Conservation (phyloP, 2,113 vertebrate genomes). For the Heloderma charlesbogerti region DNA sequence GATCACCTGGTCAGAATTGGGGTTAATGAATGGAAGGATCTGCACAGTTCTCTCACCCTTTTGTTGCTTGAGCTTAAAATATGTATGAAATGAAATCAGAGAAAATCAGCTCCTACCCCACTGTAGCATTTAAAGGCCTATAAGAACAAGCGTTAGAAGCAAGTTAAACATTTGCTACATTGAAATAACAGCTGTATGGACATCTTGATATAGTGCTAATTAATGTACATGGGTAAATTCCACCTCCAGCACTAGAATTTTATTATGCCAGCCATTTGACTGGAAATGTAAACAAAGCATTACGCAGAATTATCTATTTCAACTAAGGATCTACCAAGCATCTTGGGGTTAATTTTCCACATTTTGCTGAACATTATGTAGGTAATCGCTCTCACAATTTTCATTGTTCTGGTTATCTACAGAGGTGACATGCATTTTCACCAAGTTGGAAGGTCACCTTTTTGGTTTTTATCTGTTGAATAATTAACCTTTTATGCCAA, state of each 20-base stretch:
- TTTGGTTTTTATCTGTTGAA: constrained; percentile 52
- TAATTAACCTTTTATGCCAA: constrained; percentile 64
- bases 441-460: constrained; percentile 67
- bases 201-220: background rate
- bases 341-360: constrained; percentile 44
- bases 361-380: background rate
- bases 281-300: constrained; percentile 33
- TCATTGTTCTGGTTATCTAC: constrained; percentile 29
- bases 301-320: constrained; percentile 14
- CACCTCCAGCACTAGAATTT: background rate
- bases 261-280: background rate
- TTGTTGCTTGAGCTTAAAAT: background rate
- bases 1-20: background rate
- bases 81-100: background rate
- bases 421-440: constrained; percentile 56
- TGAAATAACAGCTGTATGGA: background rate
- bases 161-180: background rate
- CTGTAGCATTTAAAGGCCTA: background rate
- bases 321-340: constrained; percentile 23
- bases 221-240: background rate
- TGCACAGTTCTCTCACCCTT: background rate
- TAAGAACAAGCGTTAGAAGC: background rate
- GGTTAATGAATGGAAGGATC: background rate
- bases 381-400: constrained; percentile 11
- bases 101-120: too few relatives aligned